A percentile compares a stretch with the other conserved stretches of the same genome.
Evolutionary conservation across 2,113 vertebrate genomes (phyloP).

Genomic region (Progne subis): DNA sequence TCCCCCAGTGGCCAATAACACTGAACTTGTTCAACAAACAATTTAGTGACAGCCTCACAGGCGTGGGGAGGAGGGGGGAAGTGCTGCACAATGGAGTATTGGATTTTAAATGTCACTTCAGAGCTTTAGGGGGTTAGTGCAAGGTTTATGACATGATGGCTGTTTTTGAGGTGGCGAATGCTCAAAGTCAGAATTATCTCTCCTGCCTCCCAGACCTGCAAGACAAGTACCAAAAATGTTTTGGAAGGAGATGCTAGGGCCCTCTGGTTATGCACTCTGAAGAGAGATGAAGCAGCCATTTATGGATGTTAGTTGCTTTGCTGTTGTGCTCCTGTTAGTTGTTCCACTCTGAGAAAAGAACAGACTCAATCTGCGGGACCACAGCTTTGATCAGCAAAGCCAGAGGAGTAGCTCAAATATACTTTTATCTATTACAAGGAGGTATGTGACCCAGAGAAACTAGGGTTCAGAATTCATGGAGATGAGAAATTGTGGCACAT

Average conservation of each 20-base stretch:
- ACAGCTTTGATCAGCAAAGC: background rate
- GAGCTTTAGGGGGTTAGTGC: constrained; percentile 24
- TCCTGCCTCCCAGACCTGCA: background rate
- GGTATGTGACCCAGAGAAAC: background rate
- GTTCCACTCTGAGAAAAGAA: background rate
- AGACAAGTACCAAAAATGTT: background rate
- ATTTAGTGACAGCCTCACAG: constrained; percentile 43
- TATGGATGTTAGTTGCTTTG: background rate
- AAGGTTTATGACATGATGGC: background rate
- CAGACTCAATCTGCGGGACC: background rate
- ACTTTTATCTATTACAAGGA: background rate
- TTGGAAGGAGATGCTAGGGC: background rate
- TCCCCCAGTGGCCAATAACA: constrained; percentile 58
- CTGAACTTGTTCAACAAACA: constrained; percentile 62
- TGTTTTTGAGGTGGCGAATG: background rate
- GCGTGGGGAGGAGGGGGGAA: background rate
- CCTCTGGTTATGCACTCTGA: background rate
- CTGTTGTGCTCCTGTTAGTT: background rate
- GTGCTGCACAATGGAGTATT: constrained; percentile 31
- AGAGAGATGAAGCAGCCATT: background rate
- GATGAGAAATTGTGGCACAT: background rate
- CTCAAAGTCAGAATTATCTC: background rate
- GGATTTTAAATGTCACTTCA: constrained; percentile 63
- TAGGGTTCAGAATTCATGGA: background rate
- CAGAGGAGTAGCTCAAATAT: background rate